A percentile compares a stretch with the other conserved stretches of the same genome.
These are phyloP conservation scores for Calyptommatus sinebrachiatus DNA, from an alignment of 2,113 vertebrate genomes.

Conservation along the genomic window DNA sequence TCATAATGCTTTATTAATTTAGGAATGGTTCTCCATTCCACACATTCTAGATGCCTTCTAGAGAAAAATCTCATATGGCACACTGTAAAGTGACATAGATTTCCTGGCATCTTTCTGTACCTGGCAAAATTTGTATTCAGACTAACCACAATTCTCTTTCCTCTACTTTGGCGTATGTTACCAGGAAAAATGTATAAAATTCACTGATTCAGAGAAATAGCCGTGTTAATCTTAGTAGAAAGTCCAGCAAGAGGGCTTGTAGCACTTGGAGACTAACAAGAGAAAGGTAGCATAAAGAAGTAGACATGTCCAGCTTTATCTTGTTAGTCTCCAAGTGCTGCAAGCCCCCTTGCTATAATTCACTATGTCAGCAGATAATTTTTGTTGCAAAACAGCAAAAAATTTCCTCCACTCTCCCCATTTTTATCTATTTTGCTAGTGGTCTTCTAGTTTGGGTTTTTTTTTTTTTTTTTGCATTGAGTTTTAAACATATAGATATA, in stretches of 20 bases:
- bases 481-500: slow-evolving; percentile 42
- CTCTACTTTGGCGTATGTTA: slow-evolving; percentile 28
- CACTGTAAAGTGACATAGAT: neutral
- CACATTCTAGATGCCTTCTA: slow-evolving; percentile 22
- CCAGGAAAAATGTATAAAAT: slow-evolving; percentile 31
- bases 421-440: slow-evolving; percentile 43
- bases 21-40: slow-evolving; percentile 28
- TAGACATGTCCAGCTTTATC: too few species aligned
- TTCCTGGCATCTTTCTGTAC: slow-evolving; percentile 26
- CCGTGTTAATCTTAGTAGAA: too few species aligned
- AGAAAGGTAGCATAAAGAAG: too few species aligned
- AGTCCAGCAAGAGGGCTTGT: too few species aligned
- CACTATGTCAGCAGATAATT: slow-evolving; percentile 38
- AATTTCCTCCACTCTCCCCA: neutral
- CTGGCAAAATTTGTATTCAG: slow-evolving; percentile 29
- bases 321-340: too few species aligned
- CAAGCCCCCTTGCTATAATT: neutral
- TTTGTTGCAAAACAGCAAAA: slow-evolving; percentile 24
- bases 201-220: too few species aligned
- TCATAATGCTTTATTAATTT: slow-evolving; percentile 53
- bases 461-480: slow-evolving; percentile 44
- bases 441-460: slow-evolving; percentile 31
- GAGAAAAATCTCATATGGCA: slow-evolving; percentile 8
- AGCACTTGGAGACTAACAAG: too few species aligned
- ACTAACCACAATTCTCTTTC: neutral